Evolutionary conservation across 2,797 vertebrate species (phyloP).

Genomic region (Clarias pachynema): DNA sequence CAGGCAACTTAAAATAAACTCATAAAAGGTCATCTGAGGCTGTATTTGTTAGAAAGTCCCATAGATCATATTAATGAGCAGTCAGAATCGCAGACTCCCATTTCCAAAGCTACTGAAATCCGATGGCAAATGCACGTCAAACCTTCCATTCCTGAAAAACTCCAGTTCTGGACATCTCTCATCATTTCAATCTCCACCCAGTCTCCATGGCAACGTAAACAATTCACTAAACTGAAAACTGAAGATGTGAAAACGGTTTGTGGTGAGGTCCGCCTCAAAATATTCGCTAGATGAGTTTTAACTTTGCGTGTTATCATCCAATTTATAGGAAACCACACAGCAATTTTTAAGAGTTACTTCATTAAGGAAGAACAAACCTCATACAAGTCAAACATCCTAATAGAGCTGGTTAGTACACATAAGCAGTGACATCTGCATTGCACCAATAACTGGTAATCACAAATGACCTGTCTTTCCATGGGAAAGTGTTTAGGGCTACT

Average conservation of each 20-base stretch:
- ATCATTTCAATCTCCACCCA: constrained; percentile 24
- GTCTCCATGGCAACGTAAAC: constrained; percentile 43
- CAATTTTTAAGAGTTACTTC: constrained; percentile 26
- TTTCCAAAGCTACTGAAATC: constrained; percentile 16
- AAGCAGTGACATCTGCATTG: constrained; percentile 6
- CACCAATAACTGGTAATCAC: constrained; percentile 33
- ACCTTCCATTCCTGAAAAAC: constrained; percentile 10
- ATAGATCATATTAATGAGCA: constrained; percentile 28
- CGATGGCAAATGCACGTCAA: constrained; percentile 15
- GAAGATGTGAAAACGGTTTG: constrained; percentile 30
- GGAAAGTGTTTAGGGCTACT: constrained; percentile 62
- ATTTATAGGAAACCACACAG: constrained; percentile 22
- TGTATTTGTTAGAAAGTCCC: not conserved
- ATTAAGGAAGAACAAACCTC: constrained; percentile 17
- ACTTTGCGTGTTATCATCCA: constrained; percentile 20
- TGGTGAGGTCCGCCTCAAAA: constrained; percentile 26
- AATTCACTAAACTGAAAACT: constrained; percentile 30
- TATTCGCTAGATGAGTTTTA: constrained; percentile 4
- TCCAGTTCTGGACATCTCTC: constrained; percentile 7
- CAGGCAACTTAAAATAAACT: not conserved
- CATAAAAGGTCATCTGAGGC: constrained; percentile 5
- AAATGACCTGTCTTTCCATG: constrained; percentile 61
- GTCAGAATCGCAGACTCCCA: constrained; percentile 13
- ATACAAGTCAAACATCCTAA: constrained; percentile 23
- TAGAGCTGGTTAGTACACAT: constrained; percentile 11